Evolutionary conservation across 1,140 invertebrate species (phyloP), one percentile per base, ranked within the genome.

Genomic region (Scaptodrosophila lebanonensis): DNA sequence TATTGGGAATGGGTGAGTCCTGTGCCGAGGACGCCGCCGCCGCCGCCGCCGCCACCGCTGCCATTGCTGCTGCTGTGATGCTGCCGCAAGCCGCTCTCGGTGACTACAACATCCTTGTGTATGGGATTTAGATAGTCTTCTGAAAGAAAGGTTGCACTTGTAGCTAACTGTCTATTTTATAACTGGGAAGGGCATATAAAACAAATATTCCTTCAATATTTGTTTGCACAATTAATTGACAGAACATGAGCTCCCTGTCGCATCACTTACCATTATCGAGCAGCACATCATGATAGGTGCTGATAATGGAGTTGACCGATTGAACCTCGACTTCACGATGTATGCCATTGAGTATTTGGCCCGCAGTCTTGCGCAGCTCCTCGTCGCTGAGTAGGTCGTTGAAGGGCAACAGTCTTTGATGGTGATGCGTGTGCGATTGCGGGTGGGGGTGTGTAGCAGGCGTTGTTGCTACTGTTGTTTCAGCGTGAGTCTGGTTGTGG

Each of bases 111-210:
- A 33, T 88, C 83, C 49, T 87, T 88, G 44, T 88, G 83, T 36
- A 88, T 84, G 17, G 88, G 88, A 76, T 89, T 89, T 29, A 89
- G 71, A 60, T 88, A 88, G 67, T 88, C 88, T 86, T 79, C 66
- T 73, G 50, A 11, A 30, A 56, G 17, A 7, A 50, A 44, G 30
- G 3, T n/a, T 11, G 15, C 2, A 39, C 27, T 18, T 16, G 7
- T 12, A 8, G 3, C n/a, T 2, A 20, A 16, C 2, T 40, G 13
- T 25, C 2, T 42, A 18, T 9, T 17, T n/a, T 1, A 38, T 8
- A 13, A 33, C 4, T 2, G 32, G 2, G 8, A 5, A 11, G 0
- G 27, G 3, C 0, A 8, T 15, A 18, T 20, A 1, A 12, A 32
- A 7, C 49, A 44, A 1, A 29, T 18, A 29, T n/a, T n/a, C n/a